Evolutionary conservation across 2,888 invertebrate species (phyloP), one percentile per base, ranked within the genome.

Genomic region (Eilema sororculum): DNA sequence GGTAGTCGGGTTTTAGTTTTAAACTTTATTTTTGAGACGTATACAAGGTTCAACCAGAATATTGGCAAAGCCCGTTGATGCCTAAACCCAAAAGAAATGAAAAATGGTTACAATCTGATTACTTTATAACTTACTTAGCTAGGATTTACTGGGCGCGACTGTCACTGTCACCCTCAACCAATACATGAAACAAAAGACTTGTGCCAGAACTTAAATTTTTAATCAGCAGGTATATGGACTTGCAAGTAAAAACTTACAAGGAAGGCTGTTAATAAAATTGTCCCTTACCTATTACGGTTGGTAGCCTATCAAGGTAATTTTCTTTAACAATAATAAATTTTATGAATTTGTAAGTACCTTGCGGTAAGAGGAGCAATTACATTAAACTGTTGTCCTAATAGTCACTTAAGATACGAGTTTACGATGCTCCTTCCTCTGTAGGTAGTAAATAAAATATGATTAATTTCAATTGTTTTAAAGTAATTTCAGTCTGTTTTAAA

Each of bases 311-410:
- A 33, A 10, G 24, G 24, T 66, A 64, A 58, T 59, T 65, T 37
- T 41, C 60, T 61, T 59, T 70, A 28, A 69, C 59, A 69, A 65
- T 68, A 73, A 77, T 71, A 65, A 65, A 73, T 37, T 72, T 67
- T 69, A 10, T 61, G 13, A 52, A 60, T 64, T 68, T 58, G 57
- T 64, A 33, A n/a, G n/a, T 46, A n/a, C 46, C 60, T 72, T 59
- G 66, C 67, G 30, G 78, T 57, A 22, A 9, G 12, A 68, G 72
- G 73, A 74, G 30, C 65, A 59, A 72, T 75, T 77, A 69, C 52
- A 52, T 52, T 52, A 52, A 46, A n/a, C 20, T 52, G 52, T n/a
- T n/a, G 52, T n/a, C n/a, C n/a, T 9, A n/a, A 52, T 52, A 20
- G 58, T 58, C 25, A 24, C 58, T 25, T 58, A 16, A 16, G 16